Percentiles rank a stretch among this genome's conserved stretches.
These are phyloP conservation scores for Eueremaeus valkanovi DNA, from an alignment of 2,888 invertebrate genomes.

Conservation along the genomic window DNA sequence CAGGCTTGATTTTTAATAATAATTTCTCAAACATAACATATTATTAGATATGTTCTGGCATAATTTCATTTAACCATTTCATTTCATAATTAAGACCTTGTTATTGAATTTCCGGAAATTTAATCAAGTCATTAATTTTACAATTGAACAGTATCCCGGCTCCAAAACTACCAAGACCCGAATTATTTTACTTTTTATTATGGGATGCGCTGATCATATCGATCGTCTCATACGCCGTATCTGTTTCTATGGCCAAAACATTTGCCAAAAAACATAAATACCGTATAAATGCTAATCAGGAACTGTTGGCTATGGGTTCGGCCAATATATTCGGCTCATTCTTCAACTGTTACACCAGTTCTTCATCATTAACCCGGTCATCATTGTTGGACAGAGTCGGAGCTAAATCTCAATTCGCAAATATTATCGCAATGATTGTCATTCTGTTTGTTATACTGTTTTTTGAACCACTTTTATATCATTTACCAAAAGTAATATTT, in stretches of 20 bases:
- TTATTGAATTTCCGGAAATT: too few species aligned
- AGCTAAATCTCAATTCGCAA: constrained; percentile 74
- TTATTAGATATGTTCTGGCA: too few species aligned
- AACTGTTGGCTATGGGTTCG: constrained; percentile 51
- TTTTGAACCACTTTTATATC: constrained; percentile 82
- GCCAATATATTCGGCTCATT: constrained; percentile 54
- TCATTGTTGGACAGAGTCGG: constrained; percentile 78
- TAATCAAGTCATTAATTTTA: too few species aligned
- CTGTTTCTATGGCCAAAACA: constrained; percentile 69
- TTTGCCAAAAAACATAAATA: constrained; percentile 69
- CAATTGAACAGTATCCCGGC: constrained; percentile 42
- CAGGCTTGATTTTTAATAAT: too few species aligned
- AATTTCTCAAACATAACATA: too few species aligned
- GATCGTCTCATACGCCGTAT: constrained; percentile 65
- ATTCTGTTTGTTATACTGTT: constrained; percentile 74
- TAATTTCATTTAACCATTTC: too few species aligned
- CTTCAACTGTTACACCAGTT: constrained; percentile 55
- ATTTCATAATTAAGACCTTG: too few species aligned
- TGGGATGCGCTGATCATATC: constrained; percentile 46
- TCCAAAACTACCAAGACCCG: constrained; percentile 43
- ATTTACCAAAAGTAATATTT: constrained; percentile 61
- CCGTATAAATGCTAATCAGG: constrained; percentile 66
- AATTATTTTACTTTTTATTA: constrained; percentile 41
- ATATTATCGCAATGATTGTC: constrained; percentile 69
- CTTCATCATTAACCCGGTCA: constrained; percentile 56